Evolutionary conservation across 2,888 invertebrate genomes (phyloP), one percentile per base, ranked within the genome.

Genomic region (Hypolimnas misippus): DNA sequence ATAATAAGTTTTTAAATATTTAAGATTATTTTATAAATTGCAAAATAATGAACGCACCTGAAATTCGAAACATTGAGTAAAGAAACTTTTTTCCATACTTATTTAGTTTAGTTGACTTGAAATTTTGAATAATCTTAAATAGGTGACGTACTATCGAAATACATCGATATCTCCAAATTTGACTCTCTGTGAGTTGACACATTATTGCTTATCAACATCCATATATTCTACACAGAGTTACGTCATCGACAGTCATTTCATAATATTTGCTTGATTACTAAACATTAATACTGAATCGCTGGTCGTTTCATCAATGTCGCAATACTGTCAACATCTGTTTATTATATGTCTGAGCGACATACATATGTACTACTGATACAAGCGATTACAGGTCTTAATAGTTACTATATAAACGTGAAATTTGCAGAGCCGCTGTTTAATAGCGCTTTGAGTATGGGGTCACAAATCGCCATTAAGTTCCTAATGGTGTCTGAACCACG

Each of bases 311-410:
- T 63, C 62, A 57, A 49, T 49, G 50, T 42, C 53, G 63, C 50
- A 44, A 63, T 61, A 53, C 57, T 66, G 66, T 63, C 66, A 63
- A 66, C 66, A 66, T 66, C 60, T 66, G 66, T 66, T 63, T 63
- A 66, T 63, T 63, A 63, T 57, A 58, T 46, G 57, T 60, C 46
- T 38, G 42, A 54, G 53, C 56, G 60, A 61, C 60, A 46, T 44
- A 29, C 55, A 49, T 46, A 38, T 3, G 31, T 40, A 40, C 38
- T 42, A 31, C 21, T 51, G 7, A 2, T 46, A 14, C 56, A 57
- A 57, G 50, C 42, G 17, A 66, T 40, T 54, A 33, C 53, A 29
- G 31, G 16, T 16, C 42, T 57, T 66, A 66, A 10, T 0, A 2
- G 3, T 5, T 10, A n/a, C 6, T 7, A 12, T 2, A 12, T 53